A percentile compares a stretch with the other conserved stretches of the same genome.
Evolutionary conservation across 2,797 vertebrate genomes (phyloP).

Genomic region (Coracias cyanogaster): DNA sequence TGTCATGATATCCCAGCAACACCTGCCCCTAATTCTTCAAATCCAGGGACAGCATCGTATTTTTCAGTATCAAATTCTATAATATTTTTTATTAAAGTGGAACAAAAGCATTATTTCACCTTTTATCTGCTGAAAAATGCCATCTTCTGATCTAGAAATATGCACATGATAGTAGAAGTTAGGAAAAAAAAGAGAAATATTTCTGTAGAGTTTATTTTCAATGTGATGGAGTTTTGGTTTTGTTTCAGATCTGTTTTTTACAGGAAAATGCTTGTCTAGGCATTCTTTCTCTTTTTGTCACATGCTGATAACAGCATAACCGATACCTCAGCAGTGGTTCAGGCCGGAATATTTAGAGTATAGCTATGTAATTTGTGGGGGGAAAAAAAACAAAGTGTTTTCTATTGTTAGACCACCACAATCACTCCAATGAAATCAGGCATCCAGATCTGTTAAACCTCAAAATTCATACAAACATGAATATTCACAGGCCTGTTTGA

Average conservation of each 20-base stretch:
- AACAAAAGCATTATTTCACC: neutral
- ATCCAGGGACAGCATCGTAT: neutral
- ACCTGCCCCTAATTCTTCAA: neutral
- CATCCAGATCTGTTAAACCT: neutral
- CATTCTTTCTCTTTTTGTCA: neutral
- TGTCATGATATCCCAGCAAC: neutral
- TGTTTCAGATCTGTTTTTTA: neutral
- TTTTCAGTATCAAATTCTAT: neutral
- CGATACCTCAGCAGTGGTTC: neutral
- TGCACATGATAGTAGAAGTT: neutral
- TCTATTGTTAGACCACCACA: neutral
- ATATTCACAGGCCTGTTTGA: neutral
- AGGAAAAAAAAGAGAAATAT: neutral
- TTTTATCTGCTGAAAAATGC: neutral
- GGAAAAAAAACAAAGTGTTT: accelerated
- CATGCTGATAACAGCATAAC: neutral
- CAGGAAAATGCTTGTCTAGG: neutral
- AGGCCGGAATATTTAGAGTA: neutral
- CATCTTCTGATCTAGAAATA: neutral
- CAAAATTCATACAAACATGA: neutral
- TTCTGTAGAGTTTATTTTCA: neutral
- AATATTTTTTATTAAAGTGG: neutral
- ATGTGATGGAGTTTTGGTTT: accelerated
- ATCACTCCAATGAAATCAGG: neutral
- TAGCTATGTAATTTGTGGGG: accelerated